A percentile compares a stretch with the other conserved stretches of the same genome.
Conservation (phyloP, 1,140 invertebrate species). For the Pogonomyrmex barbatus region DNA sequence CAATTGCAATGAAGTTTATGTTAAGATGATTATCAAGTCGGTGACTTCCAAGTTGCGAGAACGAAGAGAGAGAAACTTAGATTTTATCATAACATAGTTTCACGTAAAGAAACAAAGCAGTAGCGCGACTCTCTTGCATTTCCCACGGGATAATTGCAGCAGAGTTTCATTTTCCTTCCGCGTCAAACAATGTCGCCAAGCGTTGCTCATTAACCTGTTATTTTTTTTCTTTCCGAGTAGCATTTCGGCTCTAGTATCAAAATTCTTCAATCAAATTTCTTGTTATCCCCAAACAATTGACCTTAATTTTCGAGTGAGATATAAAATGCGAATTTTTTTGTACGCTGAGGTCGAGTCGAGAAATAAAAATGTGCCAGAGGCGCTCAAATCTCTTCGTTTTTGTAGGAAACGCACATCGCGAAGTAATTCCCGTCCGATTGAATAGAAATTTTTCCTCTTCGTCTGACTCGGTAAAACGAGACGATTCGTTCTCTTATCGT, state of each 20-base stretch:
- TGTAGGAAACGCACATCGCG: conserved; percentile 4
- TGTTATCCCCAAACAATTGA: not conserved
- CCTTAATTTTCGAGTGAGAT: not conserved
- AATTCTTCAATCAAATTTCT: not conserved
- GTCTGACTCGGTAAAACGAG: conserved; percentile 21
- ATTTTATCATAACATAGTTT: conserved; percentile 27
- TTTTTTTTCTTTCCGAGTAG: not conserved
- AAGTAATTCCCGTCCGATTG: conserved; percentile 22
- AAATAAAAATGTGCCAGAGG: not conserved
- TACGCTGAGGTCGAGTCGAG: not conserved
- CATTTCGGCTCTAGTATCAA: not conserved
- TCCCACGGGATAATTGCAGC: conserved; percentile 20
- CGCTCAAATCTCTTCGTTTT: conserved; percentile 47
- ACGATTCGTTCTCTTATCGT: conserved; percentile 6
- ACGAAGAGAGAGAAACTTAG: not conserved
- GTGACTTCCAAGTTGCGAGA: conserved; percentile 2
- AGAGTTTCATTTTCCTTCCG: conserved; percentile 33
- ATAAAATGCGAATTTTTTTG: conserved; percentile 5
- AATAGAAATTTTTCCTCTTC: conserved; percentile 33
- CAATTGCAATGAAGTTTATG: not conserved
- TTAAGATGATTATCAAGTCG: conserved; percentile 10
- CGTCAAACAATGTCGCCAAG: not conserved
- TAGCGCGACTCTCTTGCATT: conserved; percentile 17
- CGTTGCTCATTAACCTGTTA: conserved; percentile 22
- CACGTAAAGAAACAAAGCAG: conserved; percentile 6